A percentile compares a stretch with the other conserved stretches of the same genome.
phyloP scores from a whole-genome alignment of 1,140 invertebrate species.

The Camponotus floridanus region DNA sequence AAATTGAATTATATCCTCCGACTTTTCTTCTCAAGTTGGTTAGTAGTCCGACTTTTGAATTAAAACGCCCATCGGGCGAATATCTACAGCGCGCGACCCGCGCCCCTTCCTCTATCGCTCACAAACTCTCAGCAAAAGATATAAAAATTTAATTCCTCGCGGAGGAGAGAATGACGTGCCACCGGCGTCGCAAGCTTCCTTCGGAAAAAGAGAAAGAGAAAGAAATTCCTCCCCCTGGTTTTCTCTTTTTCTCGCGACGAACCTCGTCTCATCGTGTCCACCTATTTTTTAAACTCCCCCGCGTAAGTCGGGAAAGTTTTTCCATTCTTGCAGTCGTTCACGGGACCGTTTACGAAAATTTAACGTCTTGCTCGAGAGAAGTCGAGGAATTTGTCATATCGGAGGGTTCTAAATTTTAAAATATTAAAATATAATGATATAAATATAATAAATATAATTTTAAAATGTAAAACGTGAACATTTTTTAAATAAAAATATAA shows the following conservation, averaged over 20 bases:
- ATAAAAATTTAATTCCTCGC: slow-evolving; percentile 86
- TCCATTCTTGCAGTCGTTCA: slow-evolving; percentile 72
- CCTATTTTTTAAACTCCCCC: slow-evolving; percentile 22
- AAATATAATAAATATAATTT: too few relatives aligned
- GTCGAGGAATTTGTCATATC: neutral
- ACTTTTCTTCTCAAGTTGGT: slow-evolving; percentile 33
- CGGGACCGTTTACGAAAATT: slow-evolving; percentile 67
- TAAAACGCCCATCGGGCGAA: slow-evolving; percentile 67
- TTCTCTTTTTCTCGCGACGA: slow-evolving; percentile 21
- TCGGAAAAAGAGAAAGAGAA: slow-evolving; percentile 72
- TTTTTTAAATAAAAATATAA: too few relatives aligned
- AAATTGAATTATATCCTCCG: slow-evolving; percentile 45
- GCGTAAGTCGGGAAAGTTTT: slow-evolving; percentile 60
- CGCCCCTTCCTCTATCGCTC: slow-evolving; percentile 78
- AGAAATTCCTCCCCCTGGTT: slow-evolving; percentile 39
- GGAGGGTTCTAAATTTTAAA: neutral
- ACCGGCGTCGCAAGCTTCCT: slow-evolving; percentile 78
- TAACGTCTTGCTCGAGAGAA: slow-evolving; percentile 37
- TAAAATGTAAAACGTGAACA: too few relatives aligned
- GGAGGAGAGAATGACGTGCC: slow-evolving; percentile 84
- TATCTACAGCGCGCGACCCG: slow-evolving; percentile 20
- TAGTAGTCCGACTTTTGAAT: slow-evolving; percentile 71
- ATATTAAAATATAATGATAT: too few relatives aligned
- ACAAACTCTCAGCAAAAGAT: slow-evolving; percentile 85
- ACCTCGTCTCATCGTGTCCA: slow-evolving; percentile 34